Evolutionary conservation across 2,888 invertebrate species (phyloP), one percentile per base, ranked within the genome.

Genomic region (Trachelus troglodyta): DNA sequence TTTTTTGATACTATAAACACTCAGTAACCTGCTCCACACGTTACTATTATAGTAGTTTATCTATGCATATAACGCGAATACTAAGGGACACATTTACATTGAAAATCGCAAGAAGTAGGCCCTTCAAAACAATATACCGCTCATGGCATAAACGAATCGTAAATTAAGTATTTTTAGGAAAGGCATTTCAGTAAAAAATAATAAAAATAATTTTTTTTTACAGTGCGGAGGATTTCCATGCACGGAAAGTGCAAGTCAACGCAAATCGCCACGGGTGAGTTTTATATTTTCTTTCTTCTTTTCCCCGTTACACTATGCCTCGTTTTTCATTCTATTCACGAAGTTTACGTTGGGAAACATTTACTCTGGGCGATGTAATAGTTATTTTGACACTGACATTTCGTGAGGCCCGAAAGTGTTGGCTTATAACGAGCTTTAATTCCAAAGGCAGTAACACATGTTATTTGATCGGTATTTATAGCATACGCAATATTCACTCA

Each of bases 151-250:
- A 3, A 56, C 6, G 15, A 23, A 23, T 56, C 2, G 23, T 0
- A 56, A 9, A 56, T 9, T 23, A 56, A 56, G 6, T 23, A 23
- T 56, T 56, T 23, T 15, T 40, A 15, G 6, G 56, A 23, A 9
- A 9, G 23, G 9, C 23, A 9, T 56, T 56, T 23, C 23, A 56
- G 56, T 56, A 56, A 56, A 23, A 23, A 56, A 23, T 69, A 23
- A 68, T n/a, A 75, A 69, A 68, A 15, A 69, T 56, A 11, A 75
- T 69, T 31, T 11, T 68, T 37, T 83, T 77, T 90, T 90, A 80
- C 89, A 91, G 91, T 91, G 91, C 69, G 90, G 89, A 82, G 88
- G 89, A 77, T 88, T 88, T 69, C 89, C 90, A 12, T 91, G 91
- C 79, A 85, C 86, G 78, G 89, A 90, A 81, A 86, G 77, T 73